Percentiles rank a stretch among this genome's conserved stretches.
These are phyloP conservation scores for Toxotes jaculatrix DNA, from an alignment of 2,113 vertebrate genomes.

Conservation along the genomic window DNA sequence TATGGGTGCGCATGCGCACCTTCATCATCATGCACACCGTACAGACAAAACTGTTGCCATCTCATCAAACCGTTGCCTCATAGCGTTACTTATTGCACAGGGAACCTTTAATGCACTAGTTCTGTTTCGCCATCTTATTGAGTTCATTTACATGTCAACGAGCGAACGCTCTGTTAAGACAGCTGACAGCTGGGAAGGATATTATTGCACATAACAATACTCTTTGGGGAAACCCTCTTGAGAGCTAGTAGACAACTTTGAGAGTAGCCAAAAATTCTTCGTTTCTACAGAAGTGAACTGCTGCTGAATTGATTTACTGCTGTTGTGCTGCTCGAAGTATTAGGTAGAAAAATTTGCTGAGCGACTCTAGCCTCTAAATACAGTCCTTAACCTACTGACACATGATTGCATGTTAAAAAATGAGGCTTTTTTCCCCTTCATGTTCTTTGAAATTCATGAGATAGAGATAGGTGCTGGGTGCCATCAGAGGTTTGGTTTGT, in stretches of 20 bases:
- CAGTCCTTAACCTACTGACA: slow-evolving; percentile 19
- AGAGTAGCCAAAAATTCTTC: not conserved
- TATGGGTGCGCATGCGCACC: not conserved
- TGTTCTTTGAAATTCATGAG: slow-evolving; percentile 13
- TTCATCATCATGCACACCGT: not conserved
- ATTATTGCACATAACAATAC: not conserved
- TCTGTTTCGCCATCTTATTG: not conserved
- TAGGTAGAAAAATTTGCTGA: not conserved
- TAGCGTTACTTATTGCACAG: not conserved
- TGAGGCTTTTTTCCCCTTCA: slow-evolving; percentile 18
- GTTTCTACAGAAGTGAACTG: not conserved
- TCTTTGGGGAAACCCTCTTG: not conserved
- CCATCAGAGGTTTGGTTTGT: slow-evolving; percentile 39
- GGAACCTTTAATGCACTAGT: not conserved
- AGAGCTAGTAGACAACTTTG: not conserved
- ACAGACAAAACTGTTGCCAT: not conserved
- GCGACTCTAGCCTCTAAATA: not conserved
- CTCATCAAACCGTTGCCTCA: not conserved
- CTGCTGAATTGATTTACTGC: slow-evolving; percentile 8
- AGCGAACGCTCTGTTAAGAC: not conserved
- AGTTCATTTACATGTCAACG: not conserved
- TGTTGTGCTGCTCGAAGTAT: not conserved
- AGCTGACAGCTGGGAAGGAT: not conserved
- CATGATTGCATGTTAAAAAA: slow-evolving; percentile 6
- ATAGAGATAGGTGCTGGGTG: not conserved